These are phyloP conservation scores for Drosophila gunungcola DNA, from an alignment of 1,140 invertebrate species.

Conservation along the genomic window DNA sequence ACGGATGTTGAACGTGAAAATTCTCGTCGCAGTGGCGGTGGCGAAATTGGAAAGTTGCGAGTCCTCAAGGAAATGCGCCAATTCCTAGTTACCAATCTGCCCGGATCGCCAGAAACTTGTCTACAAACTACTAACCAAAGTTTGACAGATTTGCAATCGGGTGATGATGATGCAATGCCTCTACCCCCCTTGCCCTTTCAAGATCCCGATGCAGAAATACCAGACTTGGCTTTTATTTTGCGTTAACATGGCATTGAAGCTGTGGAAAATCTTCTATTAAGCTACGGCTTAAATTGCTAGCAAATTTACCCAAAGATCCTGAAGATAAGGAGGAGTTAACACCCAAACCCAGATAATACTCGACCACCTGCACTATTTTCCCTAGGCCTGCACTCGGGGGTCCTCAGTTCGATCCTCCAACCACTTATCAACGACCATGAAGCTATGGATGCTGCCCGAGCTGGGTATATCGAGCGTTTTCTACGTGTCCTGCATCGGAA, in stretches of 20 bases:
- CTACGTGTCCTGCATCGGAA: conserved; percentile 84
- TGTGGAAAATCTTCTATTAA: neutral
- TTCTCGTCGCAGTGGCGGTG: neutral
- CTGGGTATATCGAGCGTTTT: conserved; percentile 95
- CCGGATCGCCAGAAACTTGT: neutral
- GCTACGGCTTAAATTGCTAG: neutral
- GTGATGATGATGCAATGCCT: neutral
- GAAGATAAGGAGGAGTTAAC: neutral
- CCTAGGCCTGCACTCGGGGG: conserved; percentile 95
- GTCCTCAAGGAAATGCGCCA: neutral
- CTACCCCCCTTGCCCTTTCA: neutral
- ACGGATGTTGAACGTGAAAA: neutral
- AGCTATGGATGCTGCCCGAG: conserved; percentile 93
- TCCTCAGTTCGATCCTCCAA: conserved; percentile 95
- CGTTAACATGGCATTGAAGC: neutral
- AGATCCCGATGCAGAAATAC: neutral
- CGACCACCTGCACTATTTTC: conserved; percentile 94
- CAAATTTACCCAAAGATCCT: neutral
- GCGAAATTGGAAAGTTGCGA: neutral
- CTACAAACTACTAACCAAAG: neutral
- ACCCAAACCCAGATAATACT: neutral
- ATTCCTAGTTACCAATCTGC: neutral
- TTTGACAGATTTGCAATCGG: neutral
- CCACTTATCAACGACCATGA: conserved; percentile 95
- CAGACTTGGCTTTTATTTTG: neutral